phyloP scores from a whole-genome alignment of 2,797 vertebrate genomes.

The Urosaurus nigricauda region DNA sequence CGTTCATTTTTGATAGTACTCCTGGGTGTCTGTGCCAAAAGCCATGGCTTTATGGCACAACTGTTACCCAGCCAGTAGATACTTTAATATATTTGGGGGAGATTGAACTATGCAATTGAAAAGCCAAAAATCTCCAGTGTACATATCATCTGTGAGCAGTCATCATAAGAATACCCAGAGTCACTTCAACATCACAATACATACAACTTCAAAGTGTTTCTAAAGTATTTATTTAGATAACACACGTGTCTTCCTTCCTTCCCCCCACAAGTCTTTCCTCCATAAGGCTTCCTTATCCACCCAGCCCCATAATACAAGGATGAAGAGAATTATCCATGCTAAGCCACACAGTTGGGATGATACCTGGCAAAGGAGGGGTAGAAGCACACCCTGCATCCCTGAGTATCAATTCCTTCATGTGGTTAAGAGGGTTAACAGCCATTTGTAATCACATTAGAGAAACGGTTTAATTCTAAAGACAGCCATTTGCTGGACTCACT shows the following conservation, averaged over 20 bases:
- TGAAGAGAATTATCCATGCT: constrained; percentile 19
- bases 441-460: constrained; percentile 54
- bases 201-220: neutral
- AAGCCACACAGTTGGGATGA: neutral
- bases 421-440: constrained; percentile 56
- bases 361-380: neutral
- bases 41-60: neutral
- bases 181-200: constrained; percentile 10
- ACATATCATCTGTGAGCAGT: neutral
- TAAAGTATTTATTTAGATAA: constrained; percentile 20
- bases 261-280: neutral
- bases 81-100: neutral
- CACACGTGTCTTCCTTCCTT: neutral
- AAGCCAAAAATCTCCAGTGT: neutral
- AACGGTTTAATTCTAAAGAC: constrained; percentile 62
- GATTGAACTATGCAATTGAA: neutral
- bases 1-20: neutral
- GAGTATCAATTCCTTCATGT: constrained; percentile 32
- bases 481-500: constrained; percentile 18
- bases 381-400: neutral
- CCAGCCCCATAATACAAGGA: neutral
- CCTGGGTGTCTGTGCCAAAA: neutral
- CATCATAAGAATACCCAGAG: neutral
- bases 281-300: neutral
- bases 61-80: neutral